These are phyloP conservation scores for Spea multiplicata DNA, from an alignment of 2,113 vertebrate species.

Conservation along the genomic window DNA sequence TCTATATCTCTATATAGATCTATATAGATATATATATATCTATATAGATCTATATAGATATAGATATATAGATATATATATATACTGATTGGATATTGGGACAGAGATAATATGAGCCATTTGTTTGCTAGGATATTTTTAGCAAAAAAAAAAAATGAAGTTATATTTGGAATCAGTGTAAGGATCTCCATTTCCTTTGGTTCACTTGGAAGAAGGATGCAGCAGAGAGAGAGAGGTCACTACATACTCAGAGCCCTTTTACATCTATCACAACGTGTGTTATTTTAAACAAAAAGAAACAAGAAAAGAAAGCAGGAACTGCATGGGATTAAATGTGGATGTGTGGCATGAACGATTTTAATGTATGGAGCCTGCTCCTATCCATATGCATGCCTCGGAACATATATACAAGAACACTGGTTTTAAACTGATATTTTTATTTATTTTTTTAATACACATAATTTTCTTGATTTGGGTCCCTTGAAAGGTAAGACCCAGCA, in stretches of 20 bases:
- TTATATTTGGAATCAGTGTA: slow-evolving; percentile 68
- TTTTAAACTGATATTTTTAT: too few species aligned
- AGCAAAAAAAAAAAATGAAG: slow-evolving; percentile 41
- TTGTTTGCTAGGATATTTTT: slow-evolving; percentile 58
- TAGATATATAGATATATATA: neutral
- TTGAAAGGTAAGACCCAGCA: too few species aligned
- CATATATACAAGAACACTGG: too few species aligned
- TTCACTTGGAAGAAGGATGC: slow-evolving; percentile 62
- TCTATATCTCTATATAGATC: too few species aligned
- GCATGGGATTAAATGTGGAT: neutral
- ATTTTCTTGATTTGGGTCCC: too few species aligned
- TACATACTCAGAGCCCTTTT: slow-evolving; percentile 55
- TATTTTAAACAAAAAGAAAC: slow-evolving; percentile 36
- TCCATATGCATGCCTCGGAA: too few species aligned
- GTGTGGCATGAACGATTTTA: too few species aligned
- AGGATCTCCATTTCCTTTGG: slow-evolving; percentile 65
- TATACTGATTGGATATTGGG: too few species aligned
- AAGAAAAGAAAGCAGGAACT: slow-evolving; percentile 16
- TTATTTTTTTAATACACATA: too few species aligned
- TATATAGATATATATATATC: too few species aligned
- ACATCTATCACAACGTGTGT: slow-evolving; percentile 27
- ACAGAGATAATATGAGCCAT: neutral
- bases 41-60: neutral
- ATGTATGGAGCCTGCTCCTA: too few species aligned
- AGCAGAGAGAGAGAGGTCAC: slow-evolving; percentile 60